phyloP scores from a whole-genome alignment of 2,113 vertebrate species.

The Nematolebias whitei region DNA sequence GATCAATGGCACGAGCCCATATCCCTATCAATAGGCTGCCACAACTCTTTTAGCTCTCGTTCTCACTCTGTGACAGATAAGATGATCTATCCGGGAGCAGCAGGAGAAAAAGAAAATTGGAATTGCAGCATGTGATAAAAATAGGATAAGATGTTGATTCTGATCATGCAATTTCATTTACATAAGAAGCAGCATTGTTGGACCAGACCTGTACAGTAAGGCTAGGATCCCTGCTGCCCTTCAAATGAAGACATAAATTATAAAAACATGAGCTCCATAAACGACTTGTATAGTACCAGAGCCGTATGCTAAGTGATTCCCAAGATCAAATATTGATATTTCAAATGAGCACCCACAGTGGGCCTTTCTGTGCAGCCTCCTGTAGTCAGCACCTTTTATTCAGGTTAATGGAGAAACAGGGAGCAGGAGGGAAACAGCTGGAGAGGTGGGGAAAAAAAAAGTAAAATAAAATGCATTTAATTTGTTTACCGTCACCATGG shows the following conservation, averaged over 20 bases:
- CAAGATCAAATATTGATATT: slow-evolving; percentile 73
- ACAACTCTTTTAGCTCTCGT: slow-evolving; percentile 60
- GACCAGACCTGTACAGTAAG: neutral
- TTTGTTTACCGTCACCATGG: slow-evolving; percentile 51
- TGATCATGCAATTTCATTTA: slow-evolving; percentile 22
- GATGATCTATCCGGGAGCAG: slow-evolving; percentile 24
- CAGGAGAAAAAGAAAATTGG: neutral
- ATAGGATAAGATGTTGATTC: slow-evolving; percentile 3
- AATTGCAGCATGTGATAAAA: slow-evolving; percentile 7
- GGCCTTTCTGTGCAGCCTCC: slow-evolving; percentile 34
- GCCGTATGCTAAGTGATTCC: slow-evolving; percentile 50
- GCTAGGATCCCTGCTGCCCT: slow-evolving; percentile 10
- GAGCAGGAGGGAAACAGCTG: slow-evolving; percentile 31
- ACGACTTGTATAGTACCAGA: slow-evolving; percentile 22
- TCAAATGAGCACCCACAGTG: slow-evolving; percentile 39
- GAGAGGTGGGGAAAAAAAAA: slow-evolving; percentile 15
- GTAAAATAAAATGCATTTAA: slow-evolving; percentile 52
- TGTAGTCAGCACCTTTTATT: slow-evolving; percentile 52
- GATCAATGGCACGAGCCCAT: slow-evolving; percentile 69
- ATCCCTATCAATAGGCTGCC: slow-evolving; percentile 75
- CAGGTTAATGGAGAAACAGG: slow-evolving; percentile 28
- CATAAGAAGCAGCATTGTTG: slow-evolving; percentile 5
- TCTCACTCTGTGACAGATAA: slow-evolving; percentile 56
- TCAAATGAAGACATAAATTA: slow-evolving; percentile 24
- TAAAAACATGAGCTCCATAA: slow-evolving; percentile 39